Evolutionary conservation across 2,797 vertebrate species (phyloP).

Genomic region (Bothrops alternatus): DNA sequence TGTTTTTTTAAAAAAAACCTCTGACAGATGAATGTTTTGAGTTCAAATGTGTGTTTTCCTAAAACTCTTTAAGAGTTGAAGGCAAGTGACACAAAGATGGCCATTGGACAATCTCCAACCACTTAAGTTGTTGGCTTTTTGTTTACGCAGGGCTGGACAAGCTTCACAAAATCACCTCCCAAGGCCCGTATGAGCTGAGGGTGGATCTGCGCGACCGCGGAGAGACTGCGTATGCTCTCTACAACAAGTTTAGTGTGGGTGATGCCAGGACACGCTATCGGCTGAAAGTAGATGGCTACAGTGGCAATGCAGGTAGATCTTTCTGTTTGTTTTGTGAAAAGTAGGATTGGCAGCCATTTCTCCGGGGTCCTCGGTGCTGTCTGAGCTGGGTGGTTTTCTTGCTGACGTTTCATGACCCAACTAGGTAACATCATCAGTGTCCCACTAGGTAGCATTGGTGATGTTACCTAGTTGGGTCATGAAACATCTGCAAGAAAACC

Average conservation of each 20-base stretch:
- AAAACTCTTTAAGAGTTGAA: too few relatives aligned
- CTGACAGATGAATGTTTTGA: background rate
- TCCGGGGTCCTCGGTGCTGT: background rate
- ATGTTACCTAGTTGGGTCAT: background rate
- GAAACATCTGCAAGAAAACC: background rate
- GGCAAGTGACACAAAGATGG: background rate
- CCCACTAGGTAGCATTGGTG: background rate
- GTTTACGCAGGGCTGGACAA: slow-evolving; percentile 83
- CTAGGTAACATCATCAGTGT: background rate
- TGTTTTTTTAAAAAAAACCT: too few relatives aligned
- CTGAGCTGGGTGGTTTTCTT: too few relatives aligned
- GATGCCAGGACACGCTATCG: slow-evolving; percentile 86
- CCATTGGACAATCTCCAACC: too few relatives aligned
- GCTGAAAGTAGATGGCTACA: slow-evolving; percentile 90
- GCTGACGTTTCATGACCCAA: too few relatives aligned
- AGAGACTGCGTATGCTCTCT: slow-evolving; percentile 85
- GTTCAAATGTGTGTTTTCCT: background rate
- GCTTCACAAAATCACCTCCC: slow-evolving; percentile 89
- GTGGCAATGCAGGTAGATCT: slow-evolving; percentile 85
- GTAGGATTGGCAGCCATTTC: background rate
- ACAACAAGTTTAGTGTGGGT: slow-evolving; percentile 86
- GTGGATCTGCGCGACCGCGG: slow-evolving; percentile 89
- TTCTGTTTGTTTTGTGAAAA: slow-evolving; percentile 1
- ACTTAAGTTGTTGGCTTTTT: background rate
- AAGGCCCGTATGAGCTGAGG: slow-evolving; percentile 88